phyloP scores from a whole-genome alignment of 2,888 invertebrate species.

The Platypus cylindrus region DNA sequence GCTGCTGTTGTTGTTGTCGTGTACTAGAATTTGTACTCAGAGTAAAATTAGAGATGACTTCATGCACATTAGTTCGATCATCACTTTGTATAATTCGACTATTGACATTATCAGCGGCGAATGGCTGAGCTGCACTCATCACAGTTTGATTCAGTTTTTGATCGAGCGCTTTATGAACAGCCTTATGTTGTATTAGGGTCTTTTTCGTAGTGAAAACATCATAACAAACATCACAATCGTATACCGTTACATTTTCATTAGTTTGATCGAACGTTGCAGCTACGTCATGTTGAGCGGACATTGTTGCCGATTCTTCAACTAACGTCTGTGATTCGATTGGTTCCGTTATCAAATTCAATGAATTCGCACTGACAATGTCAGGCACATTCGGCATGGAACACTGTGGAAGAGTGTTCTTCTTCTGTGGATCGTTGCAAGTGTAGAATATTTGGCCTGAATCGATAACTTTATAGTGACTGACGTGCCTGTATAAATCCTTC shows the following conservation, averaged over 20 bases:
- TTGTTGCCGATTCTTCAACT: not conserved
- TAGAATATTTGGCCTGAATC: no score
- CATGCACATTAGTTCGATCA: constrained; percentile 8
- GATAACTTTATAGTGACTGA: no score
- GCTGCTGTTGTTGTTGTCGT: constrained; percentile 13
- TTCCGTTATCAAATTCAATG: not conserved
- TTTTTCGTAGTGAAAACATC: constrained; percentile 21
- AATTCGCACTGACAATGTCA: constrained; percentile 19
- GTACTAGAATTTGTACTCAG: no score
- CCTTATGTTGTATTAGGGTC: constrained; percentile 20
- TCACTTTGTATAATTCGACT: constrained; percentile 10
- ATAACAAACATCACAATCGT: constrained; percentile 20
- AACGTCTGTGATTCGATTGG: not conserved
- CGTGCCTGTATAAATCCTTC: constrained; percentile 16
- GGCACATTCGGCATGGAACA: constrained; percentile 9
- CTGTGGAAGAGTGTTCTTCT: no score
- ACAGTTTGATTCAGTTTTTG: not conserved
- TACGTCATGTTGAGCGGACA: not conserved
- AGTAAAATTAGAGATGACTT: constrained; percentile 8
- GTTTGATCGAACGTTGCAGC: not conserved
- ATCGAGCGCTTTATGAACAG: constrained; percentile 17
- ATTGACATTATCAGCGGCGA: constrained; percentile 13
- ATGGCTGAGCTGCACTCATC: not conserved
- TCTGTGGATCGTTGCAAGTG: no score
- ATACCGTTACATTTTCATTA: constrained; percentile 1